Conservation (phyloP, 2,113 vertebrate genomes). For the Rynchops niger region DNA sequence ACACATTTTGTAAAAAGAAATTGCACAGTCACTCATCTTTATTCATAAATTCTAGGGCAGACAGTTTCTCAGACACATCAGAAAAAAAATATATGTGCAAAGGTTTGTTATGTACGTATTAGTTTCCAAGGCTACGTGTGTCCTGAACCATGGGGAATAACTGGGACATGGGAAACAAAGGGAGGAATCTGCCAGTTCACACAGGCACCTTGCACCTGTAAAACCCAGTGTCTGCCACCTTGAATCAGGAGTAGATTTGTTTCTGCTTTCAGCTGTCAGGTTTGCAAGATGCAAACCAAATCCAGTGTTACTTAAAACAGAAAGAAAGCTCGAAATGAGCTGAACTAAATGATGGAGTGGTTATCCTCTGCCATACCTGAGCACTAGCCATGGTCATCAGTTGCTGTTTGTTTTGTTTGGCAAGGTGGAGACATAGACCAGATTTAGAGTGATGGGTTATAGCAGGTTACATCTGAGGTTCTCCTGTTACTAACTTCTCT, state of each 20-base stretch:
- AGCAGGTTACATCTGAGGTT: background rate
- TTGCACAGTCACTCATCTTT: constrained; percentile 7
- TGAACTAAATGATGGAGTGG: background rate
- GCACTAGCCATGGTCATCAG: background rate
- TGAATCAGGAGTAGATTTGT: background rate
- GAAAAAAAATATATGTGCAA: background rate
- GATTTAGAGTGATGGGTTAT: background rate
- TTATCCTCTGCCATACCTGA: background rate
- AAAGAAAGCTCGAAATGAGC: background rate
- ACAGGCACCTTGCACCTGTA: background rate
- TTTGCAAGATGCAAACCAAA: background rate
- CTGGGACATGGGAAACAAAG: background rate
- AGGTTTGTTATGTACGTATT: background rate
- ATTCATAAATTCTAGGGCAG: constrained; percentile 13
- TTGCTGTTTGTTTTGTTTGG: background rate
- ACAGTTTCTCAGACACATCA: background rate
- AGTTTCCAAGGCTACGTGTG: background rate
- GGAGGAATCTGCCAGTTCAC: background rate
- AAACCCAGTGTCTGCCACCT: background rate
- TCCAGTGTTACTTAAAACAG: background rate
- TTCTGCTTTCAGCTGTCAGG: background rate
- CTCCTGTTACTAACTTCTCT: background rate
- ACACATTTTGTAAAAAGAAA: background rate
- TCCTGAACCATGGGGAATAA: background rate
- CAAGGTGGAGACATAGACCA: background rate